Evolutionary conservation across 2,888 invertebrate species (phyloP).

Genomic region (Neuroscelio doddi): DNA sequence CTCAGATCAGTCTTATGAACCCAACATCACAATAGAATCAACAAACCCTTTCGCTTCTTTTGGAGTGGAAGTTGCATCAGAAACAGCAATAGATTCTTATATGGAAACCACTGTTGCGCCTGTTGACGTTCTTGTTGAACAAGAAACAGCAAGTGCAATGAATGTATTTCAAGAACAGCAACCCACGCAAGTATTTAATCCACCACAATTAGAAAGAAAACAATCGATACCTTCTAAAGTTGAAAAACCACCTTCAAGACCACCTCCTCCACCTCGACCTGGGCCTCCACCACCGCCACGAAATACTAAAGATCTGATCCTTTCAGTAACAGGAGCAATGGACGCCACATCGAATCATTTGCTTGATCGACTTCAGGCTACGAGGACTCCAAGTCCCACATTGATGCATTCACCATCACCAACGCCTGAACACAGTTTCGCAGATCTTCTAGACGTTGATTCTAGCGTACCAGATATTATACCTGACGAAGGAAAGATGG

Average conservation of each 20-base stretch:
- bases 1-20: conserved; percentile 57
- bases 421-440: conserved; percentile 80
- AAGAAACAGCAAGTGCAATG: conserved; percentile 9
- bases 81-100: conserved; percentile 41
- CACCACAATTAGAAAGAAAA: conserved; percentile 27
- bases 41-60: conserved; percentile 71
- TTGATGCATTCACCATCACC: conserved; percentile 91
- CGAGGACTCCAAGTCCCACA: conserved; percentile 90
- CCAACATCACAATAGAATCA: conserved; percentile 56
- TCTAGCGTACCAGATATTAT: conserved; percentile 66
- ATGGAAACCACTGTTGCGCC: conserved; percentile 34
- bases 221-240: conserved; percentile 25
- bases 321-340: conserved; percentile 90
- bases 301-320: conserved; percentile 88
- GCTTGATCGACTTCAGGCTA: conserved; percentile 86
- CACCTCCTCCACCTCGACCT: conserved; percentile 74
- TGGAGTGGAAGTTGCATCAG: conserved; percentile 53
- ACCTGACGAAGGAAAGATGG: conserved; percentile 64
- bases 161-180: conserved; percentile 47
- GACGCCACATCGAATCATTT: conserved; percentile 90
- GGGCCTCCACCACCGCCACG: conserved; percentile 79
- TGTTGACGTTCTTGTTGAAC: conserved; percentile 16
- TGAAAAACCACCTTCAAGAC: conserved; percentile 54
- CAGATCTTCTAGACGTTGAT: conserved; percentile 78
- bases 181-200: conserved; percentile 22